Base-by-base conservation (phyloP, 2,888 invertebrate genomes). In the Temnothorax rugatulus region DNA sequence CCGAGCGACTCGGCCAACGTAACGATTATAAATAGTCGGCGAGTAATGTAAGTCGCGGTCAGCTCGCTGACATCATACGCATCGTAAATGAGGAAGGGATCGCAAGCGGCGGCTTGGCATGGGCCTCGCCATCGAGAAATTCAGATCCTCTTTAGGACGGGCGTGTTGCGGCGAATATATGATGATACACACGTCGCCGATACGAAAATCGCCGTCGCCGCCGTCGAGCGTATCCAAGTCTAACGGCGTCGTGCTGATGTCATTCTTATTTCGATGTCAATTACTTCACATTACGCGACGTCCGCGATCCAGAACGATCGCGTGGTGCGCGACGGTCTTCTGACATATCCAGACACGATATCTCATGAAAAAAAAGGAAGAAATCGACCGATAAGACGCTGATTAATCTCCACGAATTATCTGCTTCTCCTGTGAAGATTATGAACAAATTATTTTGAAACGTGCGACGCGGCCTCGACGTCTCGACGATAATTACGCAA, bases 1-100 rank as follows among this genome's bases (percentile, higher is more conserved):
- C 47, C 47, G 29, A 61, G 73, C 63, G 25, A 69, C 38, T 21
- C n/a, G 47, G 13, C 15, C 21, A 82, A 90, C 84, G 90, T 75
- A 90, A 89, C 41, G 63, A 63, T 90, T 90, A 89, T 90, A 90
- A 88, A 90, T 90, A 90, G 90, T 85, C 38, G 8, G 64, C 25
- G 38, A 57, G 66, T 74, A 29, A n/a, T n/a, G n/a, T 29, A 73
- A 74, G 86, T 90, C 84, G 77, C 5, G 41, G 44, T 47, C 18
- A 59, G 29, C 29, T 34, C 34, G 90, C 76, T 90, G 87, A 88
- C 86, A 87, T 90, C 90, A 86, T 79, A 68, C 18, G 21, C 47
- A 9, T 63, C 29, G 66, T 69, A 38, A 82, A 76, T n/a, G 59
- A 84, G 38, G 9, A 74, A 83, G 44, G 8, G 69, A 77, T 77